phyloP scores from a whole-genome alignment of 2,797 vertebrate species.

The Halcyon chelicuti region DNA sequence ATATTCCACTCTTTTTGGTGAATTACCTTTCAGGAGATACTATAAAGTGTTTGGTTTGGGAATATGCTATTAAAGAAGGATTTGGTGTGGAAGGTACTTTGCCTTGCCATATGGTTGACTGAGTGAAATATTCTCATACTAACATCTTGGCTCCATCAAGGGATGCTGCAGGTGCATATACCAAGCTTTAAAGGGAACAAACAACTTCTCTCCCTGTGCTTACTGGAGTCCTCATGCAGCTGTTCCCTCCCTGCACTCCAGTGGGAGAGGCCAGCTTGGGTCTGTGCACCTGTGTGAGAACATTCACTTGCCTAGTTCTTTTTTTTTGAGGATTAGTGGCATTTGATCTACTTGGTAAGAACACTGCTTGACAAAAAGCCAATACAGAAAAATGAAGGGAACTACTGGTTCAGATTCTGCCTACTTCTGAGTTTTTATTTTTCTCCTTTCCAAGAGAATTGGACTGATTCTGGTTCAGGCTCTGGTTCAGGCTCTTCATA shows the following conservation, averaged over 20 bases:
- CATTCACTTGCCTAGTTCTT: not conserved
- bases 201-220: not conserved
- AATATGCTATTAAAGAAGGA: not conserved
- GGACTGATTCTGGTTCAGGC: not conserved
- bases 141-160: not conserved
- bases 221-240: not conserved
- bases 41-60: not conserved
- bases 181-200: not conserved
- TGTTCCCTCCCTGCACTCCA: accelerated
- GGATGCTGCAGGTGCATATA: not conserved
- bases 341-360: not conserved
- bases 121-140: not conserved
- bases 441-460: not conserved
- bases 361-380: not conserved
- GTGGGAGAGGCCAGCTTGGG: not conserved
- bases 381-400: not conserved
- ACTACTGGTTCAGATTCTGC: not conserved
- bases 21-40: not conserved
- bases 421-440: not conserved
- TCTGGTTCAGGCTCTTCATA: not conserved
- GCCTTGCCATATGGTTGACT: not conserved
- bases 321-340: not conserved
- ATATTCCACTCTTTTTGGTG: not conserved
- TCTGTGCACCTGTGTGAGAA: accelerated
- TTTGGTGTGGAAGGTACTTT: not conserved